Percentiles rank a stretch among this genome's conserved stretches.
Evolutionary conservation across 2,888 invertebrate species (phyloP).

Genomic region (Drosophila quasianomalipes): DNA sequence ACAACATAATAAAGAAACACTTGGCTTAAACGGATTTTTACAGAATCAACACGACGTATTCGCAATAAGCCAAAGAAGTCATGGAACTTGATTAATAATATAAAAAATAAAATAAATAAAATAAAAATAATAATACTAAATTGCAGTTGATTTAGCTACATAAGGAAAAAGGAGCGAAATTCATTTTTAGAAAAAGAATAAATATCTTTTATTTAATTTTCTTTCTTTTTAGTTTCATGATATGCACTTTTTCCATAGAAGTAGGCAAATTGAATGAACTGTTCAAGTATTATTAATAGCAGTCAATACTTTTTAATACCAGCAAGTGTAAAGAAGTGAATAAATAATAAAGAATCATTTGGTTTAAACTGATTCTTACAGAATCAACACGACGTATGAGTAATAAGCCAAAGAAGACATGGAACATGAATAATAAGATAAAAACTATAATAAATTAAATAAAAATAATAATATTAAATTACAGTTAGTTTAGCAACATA

Average conservation of each 20-base stretch:
- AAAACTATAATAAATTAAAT: not conserved
- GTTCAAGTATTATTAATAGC: too few relatives aligned
- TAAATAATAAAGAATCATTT: too few relatives aligned
- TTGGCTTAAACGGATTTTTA: not conserved
- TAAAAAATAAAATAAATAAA: not conserved
- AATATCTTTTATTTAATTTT: not conserved
- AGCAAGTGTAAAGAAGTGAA: too few relatives aligned
- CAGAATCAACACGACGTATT: slow-evolving; percentile 29
- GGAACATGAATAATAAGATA: not conserved
- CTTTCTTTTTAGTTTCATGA: slow-evolving; percentile 21
- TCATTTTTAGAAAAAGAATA: not conserved
- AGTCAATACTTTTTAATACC: too few relatives aligned
- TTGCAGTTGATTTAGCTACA: not conserved
- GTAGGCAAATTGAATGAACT: not conserved
- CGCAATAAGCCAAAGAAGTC: slow-evolving; percentile 11
- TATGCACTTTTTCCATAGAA: slow-evolving; percentile 24
- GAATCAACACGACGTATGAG: slow-evolving; percentile 28
- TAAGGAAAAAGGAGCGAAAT: accelerated
- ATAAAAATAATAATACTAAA: not conserved
- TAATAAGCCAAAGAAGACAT: slow-evolving; percentile 7
- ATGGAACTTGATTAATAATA: not conserved
- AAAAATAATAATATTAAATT: not conserved
- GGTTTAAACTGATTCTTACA: too few relatives aligned
- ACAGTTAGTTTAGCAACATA: not conserved
- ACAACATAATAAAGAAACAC: too few relatives aligned